phyloP scores from a whole-genome alignment of 2,113 vertebrate genomes.

The Poeciliopsis prolifica region DNA sequence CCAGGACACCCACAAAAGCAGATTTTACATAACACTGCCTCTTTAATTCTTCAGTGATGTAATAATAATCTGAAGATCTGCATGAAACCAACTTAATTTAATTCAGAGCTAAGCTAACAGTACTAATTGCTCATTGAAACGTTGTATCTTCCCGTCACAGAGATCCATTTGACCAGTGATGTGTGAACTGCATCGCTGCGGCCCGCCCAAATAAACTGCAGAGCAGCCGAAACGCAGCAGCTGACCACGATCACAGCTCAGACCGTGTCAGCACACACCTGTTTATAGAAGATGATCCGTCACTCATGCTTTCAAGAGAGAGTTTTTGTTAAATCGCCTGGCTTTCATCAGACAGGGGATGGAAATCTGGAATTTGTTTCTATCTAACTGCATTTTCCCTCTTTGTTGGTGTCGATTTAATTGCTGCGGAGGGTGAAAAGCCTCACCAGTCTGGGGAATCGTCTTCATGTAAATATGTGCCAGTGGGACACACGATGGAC shows the following conservation, averaged over 20 bases:
- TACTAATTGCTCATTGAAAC: conserved; percentile 26
- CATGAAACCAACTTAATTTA: not conserved
- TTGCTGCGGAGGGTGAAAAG: conserved; percentile 1
- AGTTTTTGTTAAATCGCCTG: not conserved
- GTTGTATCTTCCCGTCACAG: conserved; percentile 14
- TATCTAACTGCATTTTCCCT: not conserved
- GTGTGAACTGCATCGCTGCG: conserved; percentile 5
- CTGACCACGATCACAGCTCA: conserved; percentile 10
- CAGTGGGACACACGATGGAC: conserved; percentile 28
- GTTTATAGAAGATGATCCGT: conserved; percentile 2
- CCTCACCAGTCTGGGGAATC: not conserved
- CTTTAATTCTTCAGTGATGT: not conserved
- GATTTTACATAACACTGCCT: no score
- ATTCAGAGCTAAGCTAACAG: not conserved
- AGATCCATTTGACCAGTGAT: conserved; percentile 1
- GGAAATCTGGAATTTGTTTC: conserved; percentile 1
- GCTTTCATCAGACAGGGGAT: not conserved
- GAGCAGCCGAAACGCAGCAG: conserved; percentile 15
- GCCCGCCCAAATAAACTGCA: conserved; percentile 19
- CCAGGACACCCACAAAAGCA: not conserved
- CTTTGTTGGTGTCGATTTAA: not conserved
- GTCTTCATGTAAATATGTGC: conserved; percentile 27
- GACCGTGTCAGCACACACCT: not conserved
- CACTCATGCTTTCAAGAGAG: not conserved
- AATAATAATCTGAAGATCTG: not conserved